Evolutionary conservation across 2,888 invertebrate genomes (phyloP).

Genomic region (Meteorus colon): DNA sequence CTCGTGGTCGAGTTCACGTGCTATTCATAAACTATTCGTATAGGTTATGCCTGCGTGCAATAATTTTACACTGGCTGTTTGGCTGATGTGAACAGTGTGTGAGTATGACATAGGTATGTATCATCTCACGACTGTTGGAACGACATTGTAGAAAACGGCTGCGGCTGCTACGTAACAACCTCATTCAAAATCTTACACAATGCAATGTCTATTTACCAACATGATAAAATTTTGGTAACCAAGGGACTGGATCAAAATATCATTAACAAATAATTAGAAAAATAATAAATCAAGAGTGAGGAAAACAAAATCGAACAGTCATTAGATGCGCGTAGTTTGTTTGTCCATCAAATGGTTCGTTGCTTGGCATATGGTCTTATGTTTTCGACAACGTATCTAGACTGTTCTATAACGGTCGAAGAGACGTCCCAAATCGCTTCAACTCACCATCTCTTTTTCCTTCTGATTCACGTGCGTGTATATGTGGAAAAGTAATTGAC

Average conservation of each 20-base stretch:
- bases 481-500: not conserved
- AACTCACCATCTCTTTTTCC: constrained; percentile 35
- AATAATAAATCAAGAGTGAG: not conserved
- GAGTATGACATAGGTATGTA: constrained; percentile 14
- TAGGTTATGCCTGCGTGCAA: constrained; percentile 39
- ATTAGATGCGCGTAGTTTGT: not conserved
- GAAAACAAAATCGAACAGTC: not conserved
- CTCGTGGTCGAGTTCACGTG: constrained; percentile 63
- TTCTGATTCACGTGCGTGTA: constrained; percentile 52
- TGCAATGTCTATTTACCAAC: constrained; percentile 1
- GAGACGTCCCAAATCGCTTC: constrained; percentile 68
- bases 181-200: constrained; percentile 22
- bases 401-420: constrained; percentile 69
- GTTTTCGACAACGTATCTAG: constrained; percentile 70
- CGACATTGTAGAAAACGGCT: not conserved
- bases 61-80: constrained; percentile 34
- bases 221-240: not conserved
- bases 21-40: constrained; percentile 52
- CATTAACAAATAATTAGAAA: not conserved
- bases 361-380: constrained; percentile 55
- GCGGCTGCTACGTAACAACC: not conserved
- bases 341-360: not conserved
- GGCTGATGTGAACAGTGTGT: constrained; percentile 12
- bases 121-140: not conserved
- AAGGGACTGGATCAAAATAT: constrained; percentile 20